Conservation (phyloP, 1,140 invertebrate genomes). For the Caenorhabditis latens region DNA sequence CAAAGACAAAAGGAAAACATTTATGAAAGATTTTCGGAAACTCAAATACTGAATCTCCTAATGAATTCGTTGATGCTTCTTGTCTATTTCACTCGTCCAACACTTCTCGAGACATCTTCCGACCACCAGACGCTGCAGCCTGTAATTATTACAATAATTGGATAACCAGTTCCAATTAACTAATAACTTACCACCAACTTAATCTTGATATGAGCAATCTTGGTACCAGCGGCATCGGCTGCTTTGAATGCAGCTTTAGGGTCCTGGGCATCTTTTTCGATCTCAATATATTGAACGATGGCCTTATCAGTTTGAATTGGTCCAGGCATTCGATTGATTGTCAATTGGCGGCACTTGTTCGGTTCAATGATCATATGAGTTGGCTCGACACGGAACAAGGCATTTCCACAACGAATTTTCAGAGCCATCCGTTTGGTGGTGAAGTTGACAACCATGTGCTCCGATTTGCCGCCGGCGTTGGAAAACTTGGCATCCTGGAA, state of each 20-base stretch:
- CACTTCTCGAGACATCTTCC: slow-evolving; percentile 31
- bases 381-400: slow-evolving; percentile 23
- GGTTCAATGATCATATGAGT: slow-evolving; percentile 24
- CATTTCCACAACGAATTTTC: slow-evolving; percentile 28
- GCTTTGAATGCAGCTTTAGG: slow-evolving; percentile 17
- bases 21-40: too few relatives aligned
- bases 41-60: too few relatives aligned
- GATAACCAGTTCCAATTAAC: too few relatives aligned
- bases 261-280: slow-evolving; percentile 22
- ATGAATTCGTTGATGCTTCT: too few relatives aligned
- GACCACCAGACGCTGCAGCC: neutral
- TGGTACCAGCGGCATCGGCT: neutral
- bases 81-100: neutral
- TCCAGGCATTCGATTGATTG: slow-evolving; percentile 15
- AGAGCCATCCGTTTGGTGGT: slow-evolving; percentile 29
- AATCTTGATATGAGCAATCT: slow-evolving; percentile 28
- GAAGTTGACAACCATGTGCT: slow-evolving; percentile 31
- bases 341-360: slow-evolving; percentile 34
- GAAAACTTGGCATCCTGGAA: slow-evolving; percentile 5
- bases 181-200: neutral
- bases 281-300: slow-evolving; percentile 5
- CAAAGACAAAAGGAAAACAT: too few relatives aligned
- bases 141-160: neutral
- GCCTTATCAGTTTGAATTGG: slow-evolving; percentile 30
- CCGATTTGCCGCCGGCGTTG: slow-evolving; percentile 20